phyloP scores from a whole-genome alignment of 2,797 vertebrate species.

The Poeciliopsis paucimaculata region DNA sequence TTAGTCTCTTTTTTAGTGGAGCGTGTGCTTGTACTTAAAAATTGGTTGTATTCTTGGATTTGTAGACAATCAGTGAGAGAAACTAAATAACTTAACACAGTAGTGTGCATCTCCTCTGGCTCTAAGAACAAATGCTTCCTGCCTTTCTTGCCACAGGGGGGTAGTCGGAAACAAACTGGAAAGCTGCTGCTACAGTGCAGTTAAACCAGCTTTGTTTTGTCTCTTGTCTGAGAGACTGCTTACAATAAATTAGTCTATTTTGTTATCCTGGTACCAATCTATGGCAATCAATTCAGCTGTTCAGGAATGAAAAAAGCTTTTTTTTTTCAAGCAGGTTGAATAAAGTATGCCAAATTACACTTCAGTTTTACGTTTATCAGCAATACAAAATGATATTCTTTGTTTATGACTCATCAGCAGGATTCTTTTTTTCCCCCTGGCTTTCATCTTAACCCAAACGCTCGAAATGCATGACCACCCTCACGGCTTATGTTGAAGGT shows the following conservation, averaged over 20 bases:
- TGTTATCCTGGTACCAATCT: conserved; percentile 30
- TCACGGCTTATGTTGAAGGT: neutral
- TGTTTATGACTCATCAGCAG: conserved; percentile 9
- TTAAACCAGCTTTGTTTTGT: conserved; percentile 11
- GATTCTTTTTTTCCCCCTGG: neutral
- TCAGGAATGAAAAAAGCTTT: conserved; percentile 6
- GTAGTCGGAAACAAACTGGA: conserved; percentile 15
- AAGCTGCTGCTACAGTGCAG: conserved; percentile 6
- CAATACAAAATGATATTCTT: conserved; percentile 21
- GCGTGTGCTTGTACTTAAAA: conserved; percentile 13
- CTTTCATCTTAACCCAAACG: conserved; percentile 6
- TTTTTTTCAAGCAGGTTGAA: neutral
- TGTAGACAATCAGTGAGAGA: conserved; percentile 3
- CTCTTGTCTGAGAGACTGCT: conserved; percentile 1
- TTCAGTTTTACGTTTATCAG: conserved; percentile 16
- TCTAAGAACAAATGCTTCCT: neutral
- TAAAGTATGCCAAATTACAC: conserved; percentile 34
- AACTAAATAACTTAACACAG: conserved; percentile 18
- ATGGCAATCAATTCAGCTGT: conserved; percentile 9
- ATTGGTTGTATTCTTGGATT: conserved; percentile 24
- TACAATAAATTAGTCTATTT: conserved; percentile 18
- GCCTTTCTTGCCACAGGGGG: neutral
- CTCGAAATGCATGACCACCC: neutral
- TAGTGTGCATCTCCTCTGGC: conserved; percentile 1
- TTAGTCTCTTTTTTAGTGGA: conserved; percentile 31